Percentiles rank a stretch among this genome's conserved stretches.
phyloP scores from a whole-genome alignment of 2,888 invertebrate species.

The Crossocerus cetratus region DNA sequence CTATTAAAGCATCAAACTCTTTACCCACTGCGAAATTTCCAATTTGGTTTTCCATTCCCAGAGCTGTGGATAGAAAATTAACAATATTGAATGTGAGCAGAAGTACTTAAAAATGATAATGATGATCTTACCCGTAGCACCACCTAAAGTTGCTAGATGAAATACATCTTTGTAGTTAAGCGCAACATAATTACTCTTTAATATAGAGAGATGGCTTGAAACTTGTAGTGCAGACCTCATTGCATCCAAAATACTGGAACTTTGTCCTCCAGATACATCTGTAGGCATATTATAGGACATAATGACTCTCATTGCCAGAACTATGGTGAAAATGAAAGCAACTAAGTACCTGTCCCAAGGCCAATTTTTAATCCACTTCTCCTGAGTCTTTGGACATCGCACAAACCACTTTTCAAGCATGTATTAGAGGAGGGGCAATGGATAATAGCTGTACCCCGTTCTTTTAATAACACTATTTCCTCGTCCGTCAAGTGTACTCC shows the following conservation, averaged over 20 bases:
- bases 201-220: slow-evolving; percentile 83
- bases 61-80: slow-evolving; percentile 79
- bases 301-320: too few relatives aligned
- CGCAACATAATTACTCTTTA: slow-evolving; percentile 78
- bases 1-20: slow-evolving; percentile 90
- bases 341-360: slow-evolving; percentile 86
- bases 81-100: neutral
- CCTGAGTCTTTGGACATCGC: slow-evolving; percentile 85
- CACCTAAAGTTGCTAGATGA: slow-evolving; percentile 91
- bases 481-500: slow-evolving; percentile 85
- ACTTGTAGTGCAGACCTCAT: slow-evolving; percentile 86
- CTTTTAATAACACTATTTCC: slow-evolving; percentile 83
- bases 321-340: slow-evolving; percentile 1
- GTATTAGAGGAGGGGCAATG: slow-evolving; percentile 94
- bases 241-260: slow-evolving; percentile 85
- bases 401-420: slow-evolving; percentile 87
- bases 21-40: slow-evolving; percentile 91
- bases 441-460: slow-evolving; percentile 83
- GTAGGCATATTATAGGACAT: slow-evolving; percentile 24
- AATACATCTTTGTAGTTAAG: slow-evolving; percentile 87
- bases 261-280: slow-evolving; percentile 92
- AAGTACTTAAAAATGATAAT: neutral
- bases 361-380: slow-evolving; percentile 85
- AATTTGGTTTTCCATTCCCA: slow-evolving; percentile 84
- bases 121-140: slow-evolving; percentile 83